phyloP scores from a whole-genome alignment of 2,888 invertebrate species.

The Achlya flavicornis region DNA sequence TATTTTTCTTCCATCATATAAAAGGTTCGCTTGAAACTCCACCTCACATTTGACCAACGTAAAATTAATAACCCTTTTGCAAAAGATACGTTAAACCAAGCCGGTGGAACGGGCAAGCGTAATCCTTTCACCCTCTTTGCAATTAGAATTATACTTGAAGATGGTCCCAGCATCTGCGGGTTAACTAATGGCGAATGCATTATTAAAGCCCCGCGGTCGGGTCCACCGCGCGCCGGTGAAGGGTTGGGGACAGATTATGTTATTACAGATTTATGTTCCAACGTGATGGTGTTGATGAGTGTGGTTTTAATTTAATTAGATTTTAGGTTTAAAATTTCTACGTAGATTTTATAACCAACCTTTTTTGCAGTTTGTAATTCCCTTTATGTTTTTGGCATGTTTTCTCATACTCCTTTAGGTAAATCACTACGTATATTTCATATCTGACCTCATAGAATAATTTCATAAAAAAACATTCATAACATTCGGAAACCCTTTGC shows the following conservation, averaged over 20 bases:
- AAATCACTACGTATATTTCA: too few species aligned
- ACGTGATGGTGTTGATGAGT: constrained; percentile 48
- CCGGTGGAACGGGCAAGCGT: constrained; percentile 57
- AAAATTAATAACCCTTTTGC: constrained; percentile 27
- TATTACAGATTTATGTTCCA: constrained; percentile 63
- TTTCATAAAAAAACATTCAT: not conserved
- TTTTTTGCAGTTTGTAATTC: too few species aligned
- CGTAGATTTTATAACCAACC: not conserved
- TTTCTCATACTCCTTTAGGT: too few species aligned
- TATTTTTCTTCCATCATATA: constrained; percentile 56
- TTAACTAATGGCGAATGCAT: constrained; percentile 81
- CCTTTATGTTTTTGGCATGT: too few species aligned
- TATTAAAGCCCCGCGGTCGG: constrained; percentile 68
- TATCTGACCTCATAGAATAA: not conserved
- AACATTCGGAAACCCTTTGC: not conserved
- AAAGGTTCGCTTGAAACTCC: constrained; percentile 23
- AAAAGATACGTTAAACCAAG: constrained; percentile 47
- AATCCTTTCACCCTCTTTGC: constrained; percentile 75
- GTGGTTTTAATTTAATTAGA: not conserved
- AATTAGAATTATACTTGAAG: constrained; percentile 77
- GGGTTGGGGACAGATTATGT: constrained; percentile 79
- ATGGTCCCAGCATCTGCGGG: constrained; percentile 73
- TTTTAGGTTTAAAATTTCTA: not conserved
- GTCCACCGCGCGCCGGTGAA: constrained; percentile 36
- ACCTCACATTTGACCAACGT: constrained; percentile 13